phyloP scores from a whole-genome alignment of 2,797 vertebrate genomes.

The Pseudotriccus pelzelni region DNA sequence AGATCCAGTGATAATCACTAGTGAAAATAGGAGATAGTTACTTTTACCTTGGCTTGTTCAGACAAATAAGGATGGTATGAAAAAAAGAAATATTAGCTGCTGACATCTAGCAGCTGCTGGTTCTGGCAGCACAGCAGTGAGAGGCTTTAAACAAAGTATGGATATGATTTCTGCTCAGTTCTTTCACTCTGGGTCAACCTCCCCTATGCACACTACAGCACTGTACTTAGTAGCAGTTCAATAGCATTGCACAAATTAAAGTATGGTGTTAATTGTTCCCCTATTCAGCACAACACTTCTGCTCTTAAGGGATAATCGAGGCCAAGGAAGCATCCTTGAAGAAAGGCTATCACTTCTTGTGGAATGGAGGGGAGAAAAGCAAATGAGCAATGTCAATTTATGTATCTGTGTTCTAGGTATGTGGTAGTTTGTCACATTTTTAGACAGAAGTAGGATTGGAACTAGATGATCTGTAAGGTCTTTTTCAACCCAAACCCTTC shows the following conservation, averaged over 20 bases:
- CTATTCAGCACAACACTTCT: neutral
- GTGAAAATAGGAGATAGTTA: neutral
- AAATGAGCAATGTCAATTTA: neutral
- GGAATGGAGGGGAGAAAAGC: accelerated
- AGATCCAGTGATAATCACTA: neutral
- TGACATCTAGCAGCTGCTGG: neutral
- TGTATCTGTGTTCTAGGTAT: neutral
- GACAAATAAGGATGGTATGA: neutral
- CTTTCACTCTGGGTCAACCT: neutral
- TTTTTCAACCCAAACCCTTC: neutral
- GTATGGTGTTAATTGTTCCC: neutral
- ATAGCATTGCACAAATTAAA: neutral
- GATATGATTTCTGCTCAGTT: neutral
- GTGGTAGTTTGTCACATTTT: neutral
- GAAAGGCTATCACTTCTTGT: neutral
- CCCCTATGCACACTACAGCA: neutral
- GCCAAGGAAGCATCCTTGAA: neutral
- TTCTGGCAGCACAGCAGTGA: neutral
- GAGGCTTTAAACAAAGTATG: neutral
- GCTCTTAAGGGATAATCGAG: neutral
- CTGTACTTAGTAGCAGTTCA: neutral
- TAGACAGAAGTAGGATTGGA: neutral
- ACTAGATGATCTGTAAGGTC: neutral
- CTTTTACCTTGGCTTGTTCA: neutral
- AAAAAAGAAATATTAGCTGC: neutral